Evolutionary conservation across 2,797 vertebrate genomes (phyloP).

Genomic region (Xenopus petersii): DNA sequence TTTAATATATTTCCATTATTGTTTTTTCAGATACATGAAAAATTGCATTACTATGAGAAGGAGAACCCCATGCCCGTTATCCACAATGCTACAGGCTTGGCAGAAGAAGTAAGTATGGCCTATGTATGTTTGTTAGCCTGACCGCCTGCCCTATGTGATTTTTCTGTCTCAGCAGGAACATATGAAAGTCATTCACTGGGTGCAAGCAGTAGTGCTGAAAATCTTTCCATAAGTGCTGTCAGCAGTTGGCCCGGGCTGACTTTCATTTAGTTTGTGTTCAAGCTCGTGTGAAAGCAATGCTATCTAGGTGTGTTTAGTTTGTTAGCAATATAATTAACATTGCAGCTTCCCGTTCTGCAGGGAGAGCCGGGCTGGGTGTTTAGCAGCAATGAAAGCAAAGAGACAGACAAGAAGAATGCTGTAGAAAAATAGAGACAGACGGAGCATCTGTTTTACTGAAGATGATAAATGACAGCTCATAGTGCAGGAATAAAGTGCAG

Average conservation of each 20-base stretch:
- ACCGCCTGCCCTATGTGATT: conserved; percentile 34
- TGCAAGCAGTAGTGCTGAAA: conserved; percentile 54
- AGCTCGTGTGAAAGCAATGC: conserved; percentile 53
- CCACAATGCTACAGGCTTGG: conserved; percentile 73
- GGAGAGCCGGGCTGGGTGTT: conserved; percentile 54
- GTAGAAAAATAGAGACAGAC: conserved; percentile 68
- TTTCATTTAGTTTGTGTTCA: conserved; percentile 58
- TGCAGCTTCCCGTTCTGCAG: conserved; percentile 52
- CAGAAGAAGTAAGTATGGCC: conserved; percentile 77
- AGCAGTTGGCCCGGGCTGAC: conserved; percentile 53
- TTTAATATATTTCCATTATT: conserved; percentile 33
- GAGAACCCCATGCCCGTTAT: conserved; percentile 79
- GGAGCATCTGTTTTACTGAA: conserved; percentile 61
- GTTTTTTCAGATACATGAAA: conserved; percentile 86
- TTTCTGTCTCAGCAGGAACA: conserved; percentile 49
- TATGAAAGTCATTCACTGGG: conserved; percentile 51
- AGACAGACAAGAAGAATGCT: conserved; percentile 59
- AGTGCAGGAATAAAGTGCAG: conserved; percentile 55
- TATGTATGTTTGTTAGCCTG: conserved; percentile 38
- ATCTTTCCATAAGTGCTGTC: conserved; percentile 62
- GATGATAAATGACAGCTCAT: conserved; percentile 65
- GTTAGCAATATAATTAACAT: conserved; percentile 59
- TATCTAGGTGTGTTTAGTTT: conserved; percentile 55
- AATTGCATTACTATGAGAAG: conserved; percentile 84
- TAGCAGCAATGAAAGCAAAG: conserved; percentile 44